phyloP scores from a whole-genome alignment of 1,140 invertebrate genomes.

The Holcopasites calliopsidis region DNA sequence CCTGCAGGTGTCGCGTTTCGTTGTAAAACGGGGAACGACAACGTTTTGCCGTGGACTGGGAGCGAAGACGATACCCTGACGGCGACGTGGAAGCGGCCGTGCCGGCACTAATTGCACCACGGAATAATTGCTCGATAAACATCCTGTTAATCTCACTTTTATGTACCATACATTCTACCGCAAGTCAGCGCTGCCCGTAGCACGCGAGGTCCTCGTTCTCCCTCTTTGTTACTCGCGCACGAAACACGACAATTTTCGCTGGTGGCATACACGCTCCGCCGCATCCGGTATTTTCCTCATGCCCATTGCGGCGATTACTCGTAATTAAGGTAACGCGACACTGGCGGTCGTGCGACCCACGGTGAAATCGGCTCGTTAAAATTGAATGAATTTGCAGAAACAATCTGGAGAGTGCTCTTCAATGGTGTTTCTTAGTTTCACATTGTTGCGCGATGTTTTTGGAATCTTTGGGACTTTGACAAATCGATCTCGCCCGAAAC shows the following conservation, averaged over 20 bases:
- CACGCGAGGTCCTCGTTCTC: slow-evolving; percentile 50
- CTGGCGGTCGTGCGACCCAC: background rate
- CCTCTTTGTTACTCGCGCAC: background rate
- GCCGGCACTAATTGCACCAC: slow-evolving; percentile 68
- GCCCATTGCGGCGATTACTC: slow-evolving; percentile 17
- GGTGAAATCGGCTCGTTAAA: background rate
- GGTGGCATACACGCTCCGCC: slow-evolving; percentile 19
- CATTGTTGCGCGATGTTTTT: too few relatives aligned
- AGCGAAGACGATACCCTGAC: slow-evolving; percentile 36
- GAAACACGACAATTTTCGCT: slow-evolving; percentile 58
- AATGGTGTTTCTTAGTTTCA: too few relatives aligned
- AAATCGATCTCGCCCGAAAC: too few relatives aligned
- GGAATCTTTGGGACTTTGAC: too few relatives aligned
- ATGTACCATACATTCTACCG: slow-evolving; percentile 57
- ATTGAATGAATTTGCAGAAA: background rate
- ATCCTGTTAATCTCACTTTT: slow-evolving; percentile 77
- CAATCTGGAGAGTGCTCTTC: too few relatives aligned
- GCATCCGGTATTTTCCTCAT: slow-evolving; percentile 47
- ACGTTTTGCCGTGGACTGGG: background rate
- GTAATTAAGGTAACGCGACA: slow-evolving; percentile 24
- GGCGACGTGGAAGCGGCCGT: slow-evolving; percentile 50
- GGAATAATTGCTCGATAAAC: slow-evolving; percentile 78
- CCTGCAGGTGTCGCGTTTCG: slow-evolving; percentile 45
- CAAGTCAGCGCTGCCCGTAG: slow-evolving; percentile 7
- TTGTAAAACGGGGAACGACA: slow-evolving; percentile 8